phyloP scores from a whole-genome alignment of 2,113 vertebrate genomes.

The Menura novaehollandiae region DNA sequence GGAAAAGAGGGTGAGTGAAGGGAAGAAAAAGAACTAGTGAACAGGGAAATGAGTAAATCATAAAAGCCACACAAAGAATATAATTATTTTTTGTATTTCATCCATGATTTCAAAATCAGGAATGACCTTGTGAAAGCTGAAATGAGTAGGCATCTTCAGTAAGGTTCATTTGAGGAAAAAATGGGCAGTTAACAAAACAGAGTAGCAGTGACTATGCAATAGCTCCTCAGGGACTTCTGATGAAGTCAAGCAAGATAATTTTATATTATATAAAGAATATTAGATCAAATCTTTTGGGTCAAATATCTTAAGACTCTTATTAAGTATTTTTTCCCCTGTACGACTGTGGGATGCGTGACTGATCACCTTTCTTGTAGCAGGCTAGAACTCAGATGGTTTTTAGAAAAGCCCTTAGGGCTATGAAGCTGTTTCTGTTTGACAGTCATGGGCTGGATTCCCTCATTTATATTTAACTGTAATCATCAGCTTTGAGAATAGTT shows the following conservation, averaged over 20 bases:
- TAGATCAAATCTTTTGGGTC: constrained; percentile 48
- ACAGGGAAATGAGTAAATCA: constrained; percentile 1
- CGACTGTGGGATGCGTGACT: not conserved
- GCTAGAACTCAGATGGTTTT: constrained; percentile 32
- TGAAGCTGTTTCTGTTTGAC: constrained; percentile 48
- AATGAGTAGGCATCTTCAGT: constrained; percentile 28
- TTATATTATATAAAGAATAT: constrained; percentile 58
- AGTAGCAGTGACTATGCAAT: constrained; percentile 9
- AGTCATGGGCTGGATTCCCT: constrained; percentile 50
- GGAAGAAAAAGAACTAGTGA: not conserved
- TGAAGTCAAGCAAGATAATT: constrained; percentile 54
- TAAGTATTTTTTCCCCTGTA: not conserved
- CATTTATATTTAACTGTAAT: constrained; percentile 71
- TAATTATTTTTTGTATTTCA: not conserved
- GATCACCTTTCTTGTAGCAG: constrained; percentile 34
- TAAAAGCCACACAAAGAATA: not conserved
- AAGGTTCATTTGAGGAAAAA: constrained; percentile 59
- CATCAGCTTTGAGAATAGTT: constrained; percentile 54
- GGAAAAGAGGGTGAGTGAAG: not conserved
- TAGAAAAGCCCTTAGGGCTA: constrained; percentile 34
- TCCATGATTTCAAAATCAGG: not conserved
- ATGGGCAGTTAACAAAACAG: constrained; percentile 37
- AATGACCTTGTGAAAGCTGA: constrained; percentile 11
- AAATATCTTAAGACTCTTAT: constrained; percentile 25
- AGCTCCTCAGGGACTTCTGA: constrained; percentile 31